Conservation (phyloP, 2,113 vertebrate genomes). For the Laticauda colubrina region DNA sequence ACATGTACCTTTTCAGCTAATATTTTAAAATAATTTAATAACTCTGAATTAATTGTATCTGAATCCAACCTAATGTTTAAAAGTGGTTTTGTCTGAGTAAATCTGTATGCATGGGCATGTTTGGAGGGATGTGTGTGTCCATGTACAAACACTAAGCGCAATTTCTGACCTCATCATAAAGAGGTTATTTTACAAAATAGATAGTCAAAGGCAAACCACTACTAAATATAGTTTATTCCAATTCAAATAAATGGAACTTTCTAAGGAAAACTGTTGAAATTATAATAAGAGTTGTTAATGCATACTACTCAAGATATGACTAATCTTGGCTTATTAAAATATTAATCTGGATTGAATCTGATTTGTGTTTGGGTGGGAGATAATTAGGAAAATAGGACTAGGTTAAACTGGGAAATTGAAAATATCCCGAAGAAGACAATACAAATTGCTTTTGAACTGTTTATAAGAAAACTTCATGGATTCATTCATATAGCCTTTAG, state of each 20-base stretch:
- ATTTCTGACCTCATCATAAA: background rate
- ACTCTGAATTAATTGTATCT: background rate
- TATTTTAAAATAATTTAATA: background rate
- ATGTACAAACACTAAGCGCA: background rate
- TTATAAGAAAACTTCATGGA: background rate
- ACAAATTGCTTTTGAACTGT: background rate
- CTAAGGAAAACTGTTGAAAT: conserved; percentile 43
- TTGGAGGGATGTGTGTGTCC: too few species aligned
- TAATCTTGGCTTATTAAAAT: background rate
- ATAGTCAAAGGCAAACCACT: background rate
- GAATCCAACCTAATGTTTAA: background rate
- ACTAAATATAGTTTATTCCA: background rate
- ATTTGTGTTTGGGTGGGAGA: background rate
- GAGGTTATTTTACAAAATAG: background rate
- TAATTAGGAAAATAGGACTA: background rate
- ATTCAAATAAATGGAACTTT: background rate
- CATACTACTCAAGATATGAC: conserved; percentile 27
- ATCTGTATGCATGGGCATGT: background rate
- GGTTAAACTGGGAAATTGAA: background rate
- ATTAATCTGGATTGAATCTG: background rate
- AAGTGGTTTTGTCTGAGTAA: background rate
- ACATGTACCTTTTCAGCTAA: background rate
- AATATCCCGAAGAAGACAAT: background rate
- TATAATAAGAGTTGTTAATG: conserved; percentile 55
- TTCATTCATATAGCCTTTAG: background rate